These are phyloP conservation scores for Xiphophorus birchmanni DNA, from an alignment of 2,797 vertebrate species.

Conservation along the genomic window DNA sequence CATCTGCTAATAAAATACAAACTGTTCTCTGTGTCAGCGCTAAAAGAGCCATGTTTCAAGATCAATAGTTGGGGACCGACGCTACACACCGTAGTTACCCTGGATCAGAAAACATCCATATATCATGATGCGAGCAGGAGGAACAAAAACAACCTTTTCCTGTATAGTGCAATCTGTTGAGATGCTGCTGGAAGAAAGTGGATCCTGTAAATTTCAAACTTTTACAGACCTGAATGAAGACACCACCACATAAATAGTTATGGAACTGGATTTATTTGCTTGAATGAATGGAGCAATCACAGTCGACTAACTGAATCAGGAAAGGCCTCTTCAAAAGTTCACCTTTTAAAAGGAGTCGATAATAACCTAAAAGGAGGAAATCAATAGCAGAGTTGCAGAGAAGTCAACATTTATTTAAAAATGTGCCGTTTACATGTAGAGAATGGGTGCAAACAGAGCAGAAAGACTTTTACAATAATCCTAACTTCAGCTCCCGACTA, in stretches of 20 bases:
- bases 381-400: neutral
- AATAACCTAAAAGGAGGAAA: neutral
- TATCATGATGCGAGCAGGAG: neutral
- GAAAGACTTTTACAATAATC: neutral
- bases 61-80: neutral
- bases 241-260: neutral
- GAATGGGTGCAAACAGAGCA: conserved; percentile 1
- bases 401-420: neutral
- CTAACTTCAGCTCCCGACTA: conserved; percentile 1
- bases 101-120: neutral
- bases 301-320: conserved; percentile 25
- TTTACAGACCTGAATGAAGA: neutral
- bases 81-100: neutral
- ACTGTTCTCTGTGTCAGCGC: neutral
- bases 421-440: neutral
- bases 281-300: conserved; percentile 19
- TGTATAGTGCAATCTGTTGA: neutral
- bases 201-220: neutral
- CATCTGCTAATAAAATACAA: neutral
- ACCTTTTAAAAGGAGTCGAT: neutral
- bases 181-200: neutral
- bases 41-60: neutral
- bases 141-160: neutral
- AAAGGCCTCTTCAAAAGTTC: neutral
- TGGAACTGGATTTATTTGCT: conserved; percentile 53